phyloP scores from a whole-genome alignment of 2,888 invertebrate genomes.

The Cataglyphis albicans region DNA sequence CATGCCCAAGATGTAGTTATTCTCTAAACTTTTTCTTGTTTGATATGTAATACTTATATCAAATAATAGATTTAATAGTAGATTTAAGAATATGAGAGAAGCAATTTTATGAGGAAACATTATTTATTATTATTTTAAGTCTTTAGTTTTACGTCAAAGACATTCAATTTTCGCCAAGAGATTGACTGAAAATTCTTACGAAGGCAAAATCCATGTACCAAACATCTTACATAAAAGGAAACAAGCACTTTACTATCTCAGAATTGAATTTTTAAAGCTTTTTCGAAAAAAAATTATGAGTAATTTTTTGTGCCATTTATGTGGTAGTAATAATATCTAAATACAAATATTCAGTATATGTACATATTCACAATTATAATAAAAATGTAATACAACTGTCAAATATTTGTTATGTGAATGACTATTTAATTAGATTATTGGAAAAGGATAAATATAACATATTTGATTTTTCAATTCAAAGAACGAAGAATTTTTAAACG shows the following conservation, averaged over 20 bases:
- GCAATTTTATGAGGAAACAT: neutral
- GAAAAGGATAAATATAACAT: neutral
- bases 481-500: neutral
- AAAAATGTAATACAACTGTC: neutral
- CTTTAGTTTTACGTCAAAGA: neutral
- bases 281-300: neutral
- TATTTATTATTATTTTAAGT: neutral
- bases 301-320: neutral
- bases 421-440: neutral
- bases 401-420: neutral
- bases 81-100: neutral
- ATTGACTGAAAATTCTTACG: slow-evolving; percentile 23
- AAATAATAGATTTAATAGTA: no score
- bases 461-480: neutral
- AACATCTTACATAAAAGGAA: slow-evolving; percentile 19
- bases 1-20: neutral
- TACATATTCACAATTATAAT: neutral
- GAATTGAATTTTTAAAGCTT: slow-evolving; percentile 3
- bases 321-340: neutral
- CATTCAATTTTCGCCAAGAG: neutral
- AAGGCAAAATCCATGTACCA: neutral
- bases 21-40: neutral
- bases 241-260: neutral
- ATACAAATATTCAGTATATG: neutral
- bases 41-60: neutral